phyloP scores from a whole-genome alignment of 2,797 vertebrate genomes.

The Falco biarmicus region DNA sequence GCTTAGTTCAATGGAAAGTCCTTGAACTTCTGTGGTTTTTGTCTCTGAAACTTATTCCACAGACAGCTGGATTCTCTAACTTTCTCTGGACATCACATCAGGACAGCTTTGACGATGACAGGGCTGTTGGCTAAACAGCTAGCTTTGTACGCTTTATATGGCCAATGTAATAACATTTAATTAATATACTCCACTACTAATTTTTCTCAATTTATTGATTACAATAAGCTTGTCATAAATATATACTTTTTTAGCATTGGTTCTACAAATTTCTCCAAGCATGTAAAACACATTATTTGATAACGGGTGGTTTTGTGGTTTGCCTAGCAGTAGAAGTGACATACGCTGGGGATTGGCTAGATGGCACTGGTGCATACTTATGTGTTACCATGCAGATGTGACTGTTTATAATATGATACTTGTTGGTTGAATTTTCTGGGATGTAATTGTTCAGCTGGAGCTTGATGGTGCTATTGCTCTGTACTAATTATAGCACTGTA shows the following conservation, averaged over 20 bases:
- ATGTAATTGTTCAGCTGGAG: constrained; percentile 48
- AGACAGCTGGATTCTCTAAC: background rate
- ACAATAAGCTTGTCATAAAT: background rate
- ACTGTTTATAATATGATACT: background rate
- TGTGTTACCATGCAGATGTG: background rate
- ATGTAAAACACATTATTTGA: background rate
- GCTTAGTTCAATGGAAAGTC: constrained; percentile 19
- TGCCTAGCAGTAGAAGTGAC: background rate
- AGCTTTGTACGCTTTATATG: background rate
- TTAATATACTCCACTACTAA: background rate
- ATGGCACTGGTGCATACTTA: constrained; percentile 65
- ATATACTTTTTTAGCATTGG: background rate
- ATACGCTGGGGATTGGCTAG: constrained; percentile 54
- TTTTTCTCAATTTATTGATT: background rate
- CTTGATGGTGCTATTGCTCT: constrained; percentile 70
- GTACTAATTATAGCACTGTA: constrained; percentile 8
- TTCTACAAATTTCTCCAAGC: background rate
- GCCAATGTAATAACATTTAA: background rate
- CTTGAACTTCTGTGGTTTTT: background rate
- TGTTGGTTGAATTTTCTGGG: constrained; percentile 31
- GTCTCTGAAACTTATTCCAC: constrained; percentile 21
- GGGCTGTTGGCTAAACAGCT: background rate
- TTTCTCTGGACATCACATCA: constrained; percentile 33
- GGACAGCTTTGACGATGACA: background rate
- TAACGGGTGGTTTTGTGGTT: background rate